Base-by-base conservation (phyloP, 2,888 invertebrate genomes). In the Trimorus sp. region DNA sequence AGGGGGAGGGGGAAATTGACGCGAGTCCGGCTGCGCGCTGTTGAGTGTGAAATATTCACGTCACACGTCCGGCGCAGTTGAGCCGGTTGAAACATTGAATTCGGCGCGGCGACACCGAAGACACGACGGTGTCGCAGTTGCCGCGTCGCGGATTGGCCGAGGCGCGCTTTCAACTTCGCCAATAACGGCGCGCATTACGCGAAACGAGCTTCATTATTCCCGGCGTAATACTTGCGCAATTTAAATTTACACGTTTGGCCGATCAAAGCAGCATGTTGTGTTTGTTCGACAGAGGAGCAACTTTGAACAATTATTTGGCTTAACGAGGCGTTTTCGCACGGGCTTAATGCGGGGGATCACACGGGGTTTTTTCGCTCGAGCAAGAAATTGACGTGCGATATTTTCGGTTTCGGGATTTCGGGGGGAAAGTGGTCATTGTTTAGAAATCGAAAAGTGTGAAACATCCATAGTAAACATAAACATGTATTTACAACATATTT, bases 31-130 rank as follows among this genome's bases (percentile, higher is more conserved):
- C 58, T 68, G 66, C 66, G 56, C 62, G 59, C 56, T 76, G 56
- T 76, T 76, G 63, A 49, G 68, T 76, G 68, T 68, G 62, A 62
- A 69, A 69, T 76, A 76, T 76, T 76, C 68, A 68, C 37, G 76
- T 76, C 76, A 54, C 53, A 54, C 36, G 63, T 69, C 69, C 63
- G 49, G 42, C 16, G 51, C 76, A 76, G 69, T 76, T 15, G 69
- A 69, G 69, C 60, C 54, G 40, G 69, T 63, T 69, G 76, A 62
- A 76, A 69, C 54, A 62, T 69, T 56, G 62, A 76, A 69, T 76
- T 69, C 63, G 62, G 56, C 56, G 54, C 62, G 15, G 66, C 48
- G 69, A 26, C 62, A 58, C 38, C 40, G 42, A 14, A 40, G 16
- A 62, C 48, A 56, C 51, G 63, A 58, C 58, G 59, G 59, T 63